Evolutionary conservation across 1,140 invertebrate genomes (phyloP).

Genomic region (Papilio machaon): DNA sequence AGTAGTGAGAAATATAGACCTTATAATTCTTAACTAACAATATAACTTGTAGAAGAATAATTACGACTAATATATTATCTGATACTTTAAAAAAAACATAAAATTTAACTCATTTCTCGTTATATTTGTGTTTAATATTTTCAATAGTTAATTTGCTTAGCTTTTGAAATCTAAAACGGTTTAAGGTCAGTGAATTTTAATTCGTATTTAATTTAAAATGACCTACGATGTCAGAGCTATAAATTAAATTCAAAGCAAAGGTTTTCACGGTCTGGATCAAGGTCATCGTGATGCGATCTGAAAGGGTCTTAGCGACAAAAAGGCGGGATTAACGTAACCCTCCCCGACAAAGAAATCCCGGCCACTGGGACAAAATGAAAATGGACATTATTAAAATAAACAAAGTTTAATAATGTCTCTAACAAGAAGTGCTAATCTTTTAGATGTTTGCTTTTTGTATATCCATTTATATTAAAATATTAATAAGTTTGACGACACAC

Average conservation of each 20-base stretch:
- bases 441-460: not conserved
- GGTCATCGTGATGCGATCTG: conserved; percentile 12
- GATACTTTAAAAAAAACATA: too few relatives aligned
- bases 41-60: too few relatives aligned
- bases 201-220: conserved; percentile 5
- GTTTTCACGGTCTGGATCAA: conserved; percentile 12
- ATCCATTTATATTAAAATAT: not conserved
- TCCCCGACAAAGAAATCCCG: not conserved
- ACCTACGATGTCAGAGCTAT: conserved; percentile 2
- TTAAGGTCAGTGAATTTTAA: conserved; percentile 16
- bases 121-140: not conserved
- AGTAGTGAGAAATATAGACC: too few relatives aligned
- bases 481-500: too few relatives aligned
- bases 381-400: not conserved
- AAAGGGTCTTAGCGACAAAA: conserved; percentile 27
- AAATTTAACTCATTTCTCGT: not conserved
- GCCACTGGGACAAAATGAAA: not conserved
- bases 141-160: not conserved
- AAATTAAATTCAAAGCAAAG: conserved; percentile 20
- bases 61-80: too few relatives aligned
- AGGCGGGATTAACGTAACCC: conserved; percentile 8
- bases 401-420: not conserved
- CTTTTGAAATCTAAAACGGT: not conserved
- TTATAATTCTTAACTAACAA: too few relatives aligned
- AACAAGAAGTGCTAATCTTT: not conserved